Percentiles rank a stretch among this genome's conserved stretches.
These are phyloP conservation scores for Pithys albifrons DNA, from an alignment of 2,113 vertebrate species.

Conservation along the genomic window DNA sequence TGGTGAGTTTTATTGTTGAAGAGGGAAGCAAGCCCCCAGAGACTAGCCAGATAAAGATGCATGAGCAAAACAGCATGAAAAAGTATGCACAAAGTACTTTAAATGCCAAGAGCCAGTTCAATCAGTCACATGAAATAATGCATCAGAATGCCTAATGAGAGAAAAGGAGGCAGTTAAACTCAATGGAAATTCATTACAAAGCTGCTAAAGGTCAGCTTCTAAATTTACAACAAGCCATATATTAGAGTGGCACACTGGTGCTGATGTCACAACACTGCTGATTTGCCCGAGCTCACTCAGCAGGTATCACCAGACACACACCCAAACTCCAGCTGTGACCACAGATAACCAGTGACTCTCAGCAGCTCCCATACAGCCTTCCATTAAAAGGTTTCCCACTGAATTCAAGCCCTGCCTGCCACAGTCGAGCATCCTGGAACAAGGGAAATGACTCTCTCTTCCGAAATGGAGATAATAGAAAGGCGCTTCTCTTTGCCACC, in stretches of 20 bases:
- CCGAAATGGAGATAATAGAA: rapidly evolving
- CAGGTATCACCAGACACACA: rapidly evolving
- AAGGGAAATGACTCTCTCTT: not conserved
- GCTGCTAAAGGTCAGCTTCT: constrained; percentile 8
- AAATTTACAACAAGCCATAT: not conserved
- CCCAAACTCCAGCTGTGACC: not conserved
- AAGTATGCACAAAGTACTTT: not conserved
- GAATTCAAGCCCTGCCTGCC: not conserved
- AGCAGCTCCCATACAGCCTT: not conserved
- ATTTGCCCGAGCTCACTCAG: not conserved
- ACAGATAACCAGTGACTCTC: not conserved
- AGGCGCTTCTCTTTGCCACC: not conserved
- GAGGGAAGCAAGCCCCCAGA: not conserved
- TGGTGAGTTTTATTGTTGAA: not conserved
- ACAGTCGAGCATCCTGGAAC: not conserved
- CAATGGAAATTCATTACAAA: not conserved
- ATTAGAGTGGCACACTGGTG: not conserved
- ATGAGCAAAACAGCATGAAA: not conserved
- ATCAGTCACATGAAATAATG: constrained; percentile 17
- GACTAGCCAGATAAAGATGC: not conserved
- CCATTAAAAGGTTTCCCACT: not conserved
- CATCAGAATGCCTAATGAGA: not conserved
- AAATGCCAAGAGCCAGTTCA: not conserved
- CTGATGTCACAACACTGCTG: not conserved
- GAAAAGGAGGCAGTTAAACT: not conserved